Evolutionary conservation across 2,797 vertebrate species (phyloP).

Genomic region (Chrysocyon brachyurus): DNA sequence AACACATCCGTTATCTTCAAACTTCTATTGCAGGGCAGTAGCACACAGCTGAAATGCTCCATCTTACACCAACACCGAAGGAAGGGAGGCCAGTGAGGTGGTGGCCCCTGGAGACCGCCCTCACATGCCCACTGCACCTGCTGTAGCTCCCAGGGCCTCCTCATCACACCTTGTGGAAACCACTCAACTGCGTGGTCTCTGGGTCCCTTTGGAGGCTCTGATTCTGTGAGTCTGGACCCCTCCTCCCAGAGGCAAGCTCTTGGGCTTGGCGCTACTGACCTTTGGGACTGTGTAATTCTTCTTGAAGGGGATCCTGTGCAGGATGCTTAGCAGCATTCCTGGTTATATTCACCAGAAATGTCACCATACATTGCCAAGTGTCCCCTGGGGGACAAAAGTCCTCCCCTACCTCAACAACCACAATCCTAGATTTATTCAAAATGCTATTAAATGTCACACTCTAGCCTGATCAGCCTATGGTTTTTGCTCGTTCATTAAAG

Average conservation of each 20-base stretch:
- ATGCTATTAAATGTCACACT: background rate
- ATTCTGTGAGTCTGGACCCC: background rate
- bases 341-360: background rate
- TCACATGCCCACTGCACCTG: fast-evolving
- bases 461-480: background rate
- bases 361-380: background rate
- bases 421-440: slow-evolving; percentile 4
- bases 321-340: background rate
- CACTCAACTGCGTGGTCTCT: background rate
- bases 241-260: background rate
- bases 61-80: no score
- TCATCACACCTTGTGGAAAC: background rate
- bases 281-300: background rate
- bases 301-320: background rate
- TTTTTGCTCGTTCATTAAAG: background rate
- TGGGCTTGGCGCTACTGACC: background rate
- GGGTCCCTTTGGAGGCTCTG: background rate
- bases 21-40: background rate
- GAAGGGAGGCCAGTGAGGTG: background rate
- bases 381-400: background rate
- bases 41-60: background rate
- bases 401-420: background rate
- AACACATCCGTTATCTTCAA: background rate
- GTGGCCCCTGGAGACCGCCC: background rate
- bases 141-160: background rate